A percentile compares a stretch with the other conserved stretches of the same genome.
phyloP scores from a whole-genome alignment of 2,113 vertebrate genomes.

The Phyllopteryx taeniolatus region DNA sequence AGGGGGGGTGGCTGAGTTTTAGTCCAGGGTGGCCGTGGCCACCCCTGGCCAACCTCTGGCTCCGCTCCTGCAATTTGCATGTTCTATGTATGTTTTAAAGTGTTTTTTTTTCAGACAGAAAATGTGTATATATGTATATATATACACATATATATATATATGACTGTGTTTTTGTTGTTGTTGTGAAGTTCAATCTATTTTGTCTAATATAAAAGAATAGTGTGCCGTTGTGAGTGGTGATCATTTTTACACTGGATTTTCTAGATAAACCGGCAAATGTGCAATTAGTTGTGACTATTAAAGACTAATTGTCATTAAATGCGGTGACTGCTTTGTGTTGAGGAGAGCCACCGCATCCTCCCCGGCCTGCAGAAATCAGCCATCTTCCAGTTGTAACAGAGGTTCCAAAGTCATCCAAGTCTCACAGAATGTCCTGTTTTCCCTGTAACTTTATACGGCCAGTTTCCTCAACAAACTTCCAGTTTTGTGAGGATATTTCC shows the following conservation, averaged over 20 bases:
- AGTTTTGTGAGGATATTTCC: slow-evolving; percentile 49
- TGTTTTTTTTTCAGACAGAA: not conserved
- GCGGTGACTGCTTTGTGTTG: slow-evolving; percentile 17
- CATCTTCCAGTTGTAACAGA: slow-evolving; percentile 25
- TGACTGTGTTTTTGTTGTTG: not conserved
- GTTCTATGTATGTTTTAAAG: not conserved
- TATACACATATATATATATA: too few relatives aligned
- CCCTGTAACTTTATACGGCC: slow-evolving; percentile 44
- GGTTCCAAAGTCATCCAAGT: slow-evolving; percentile 39
- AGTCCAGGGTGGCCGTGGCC: too few relatives aligned
- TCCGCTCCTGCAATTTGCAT: too few relatives aligned
- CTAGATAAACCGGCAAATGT: slow-evolving; percentile 4
- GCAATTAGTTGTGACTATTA: slow-evolving; percentile 31
- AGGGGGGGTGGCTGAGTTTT: too few relatives aligned
- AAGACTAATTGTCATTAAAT: slow-evolving; percentile 26
- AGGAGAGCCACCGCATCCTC: slow-evolving; percentile 1
- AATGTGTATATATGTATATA: not conserved
- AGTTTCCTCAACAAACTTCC: slow-evolving; percentile 35
- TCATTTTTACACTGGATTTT: slow-evolving; percentile 6
- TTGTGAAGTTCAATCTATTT: slow-evolving; percentile 1
- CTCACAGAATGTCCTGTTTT: slow-evolving; percentile 38
- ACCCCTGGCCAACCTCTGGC: too few relatives aligned
- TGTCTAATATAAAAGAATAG: not conserved
- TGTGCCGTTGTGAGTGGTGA: not conserved
- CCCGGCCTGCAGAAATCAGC: slow-evolving; percentile 29